Evolutionary conservation across 2,797 vertebrate genomes (phyloP).

Genomic region (Pangasius krempfi): DNA sequence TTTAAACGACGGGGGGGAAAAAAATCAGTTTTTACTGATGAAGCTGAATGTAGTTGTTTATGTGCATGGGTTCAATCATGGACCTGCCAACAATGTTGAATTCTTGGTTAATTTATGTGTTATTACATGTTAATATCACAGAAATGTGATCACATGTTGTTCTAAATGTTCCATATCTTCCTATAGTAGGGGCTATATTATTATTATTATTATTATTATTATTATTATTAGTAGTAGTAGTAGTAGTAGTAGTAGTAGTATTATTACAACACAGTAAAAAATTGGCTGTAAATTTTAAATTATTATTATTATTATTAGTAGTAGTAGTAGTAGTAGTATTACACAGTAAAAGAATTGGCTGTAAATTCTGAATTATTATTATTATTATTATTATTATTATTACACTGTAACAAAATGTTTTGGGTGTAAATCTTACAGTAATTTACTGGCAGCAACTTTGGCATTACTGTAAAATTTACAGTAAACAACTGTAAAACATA

Average conservation of each 20-base stretch:
- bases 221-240: no score
- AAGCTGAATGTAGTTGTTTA: background rate
- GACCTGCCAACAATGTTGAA: background rate
- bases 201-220: background rate
- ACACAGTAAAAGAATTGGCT: no score
- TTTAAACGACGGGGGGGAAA: accelerated
- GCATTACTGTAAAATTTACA: background rate
- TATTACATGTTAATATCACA: background rate
- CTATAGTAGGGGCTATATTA: background rate
- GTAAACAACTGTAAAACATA: no score
- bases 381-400: background rate
- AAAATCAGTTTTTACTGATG: background rate
- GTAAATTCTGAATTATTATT: no score
- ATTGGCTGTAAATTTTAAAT: no score
- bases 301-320: no score
- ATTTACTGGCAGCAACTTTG: background rate
- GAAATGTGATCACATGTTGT: background rate
- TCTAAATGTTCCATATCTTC: background rate
- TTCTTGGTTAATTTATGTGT: background rate
- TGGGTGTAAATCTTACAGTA: background rate
- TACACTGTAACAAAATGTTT: background rate
- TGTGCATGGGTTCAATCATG: background rate
- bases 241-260: no score
- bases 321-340: no score
- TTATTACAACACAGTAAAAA: no score